A percentile compares a stretch with the other conserved stretches of the same genome.
phyloP scores from a whole-genome alignment of 2,797 vertebrate species.

The Oreochromis grahami region DNA sequence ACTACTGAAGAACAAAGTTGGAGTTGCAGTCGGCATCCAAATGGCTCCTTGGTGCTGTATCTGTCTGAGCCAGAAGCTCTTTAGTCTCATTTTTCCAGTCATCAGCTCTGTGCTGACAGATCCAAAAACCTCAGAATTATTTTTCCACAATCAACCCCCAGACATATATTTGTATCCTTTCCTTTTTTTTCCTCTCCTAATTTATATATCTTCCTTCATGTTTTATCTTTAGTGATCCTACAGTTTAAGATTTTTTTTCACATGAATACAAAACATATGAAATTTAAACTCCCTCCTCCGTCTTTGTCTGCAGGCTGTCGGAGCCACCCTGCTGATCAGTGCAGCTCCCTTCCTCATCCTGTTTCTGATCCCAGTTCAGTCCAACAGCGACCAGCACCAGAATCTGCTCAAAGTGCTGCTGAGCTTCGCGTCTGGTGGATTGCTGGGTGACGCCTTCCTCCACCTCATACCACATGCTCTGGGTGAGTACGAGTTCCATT shows the following conservation, averaged over 20 bases:
- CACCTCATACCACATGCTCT: constrained; percentile 93
- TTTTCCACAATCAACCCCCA: background rate
- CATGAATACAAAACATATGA: background rate
- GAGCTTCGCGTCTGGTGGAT: constrained; percentile 90
- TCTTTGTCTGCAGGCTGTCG: constrained; percentile 77
- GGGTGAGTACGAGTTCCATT: constrained; percentile 36
- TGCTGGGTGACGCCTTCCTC: constrained; percentile 92
- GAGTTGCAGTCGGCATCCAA: background rate
- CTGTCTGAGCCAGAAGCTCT: background rate
- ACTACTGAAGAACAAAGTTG: background rate
- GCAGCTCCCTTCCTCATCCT: constrained; percentile 91
- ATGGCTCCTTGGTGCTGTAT: background rate
- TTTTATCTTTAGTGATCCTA: background rate
- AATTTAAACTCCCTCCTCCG: background rate
- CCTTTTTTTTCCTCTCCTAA: background rate
- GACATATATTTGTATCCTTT: background rate
- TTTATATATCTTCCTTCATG: background rate
- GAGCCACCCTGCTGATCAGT: constrained; percentile 89
- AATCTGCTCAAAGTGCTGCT: constrained; percentile 89
- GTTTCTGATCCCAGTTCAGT: constrained; percentile 92
- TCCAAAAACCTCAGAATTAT: rapidly evolving
- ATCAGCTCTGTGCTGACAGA: background rate
- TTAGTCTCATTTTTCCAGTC: background rate
- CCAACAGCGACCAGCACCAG: constrained; percentile 88
- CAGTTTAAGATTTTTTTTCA: background rate